These are phyloP conservation scores for Pygoscelis antarcticus DNA, from an alignment of 2,113 vertebrate species.

Conservation along the genomic window DNA sequence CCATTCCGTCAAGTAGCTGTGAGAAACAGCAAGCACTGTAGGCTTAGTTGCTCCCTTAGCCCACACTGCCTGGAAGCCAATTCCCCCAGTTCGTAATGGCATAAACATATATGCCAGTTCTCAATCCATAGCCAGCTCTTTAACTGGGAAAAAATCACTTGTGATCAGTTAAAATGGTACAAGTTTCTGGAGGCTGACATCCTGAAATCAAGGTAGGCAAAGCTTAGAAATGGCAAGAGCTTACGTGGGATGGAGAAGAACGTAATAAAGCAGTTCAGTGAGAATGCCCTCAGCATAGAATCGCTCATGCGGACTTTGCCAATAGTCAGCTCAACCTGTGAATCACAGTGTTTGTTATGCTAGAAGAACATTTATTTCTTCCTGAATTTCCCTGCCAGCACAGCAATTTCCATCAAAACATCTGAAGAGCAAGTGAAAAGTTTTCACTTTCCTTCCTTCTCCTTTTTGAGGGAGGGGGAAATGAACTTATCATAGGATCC, in stretches of 20 bases:
- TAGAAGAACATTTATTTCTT: not conserved
- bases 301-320: not conserved
- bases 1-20: rapidly evolving
- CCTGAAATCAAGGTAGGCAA: not conserved
- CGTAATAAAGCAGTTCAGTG: not conserved
- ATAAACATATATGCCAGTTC: rapidly evolving
- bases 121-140: not conserved
- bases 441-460: not conserved
- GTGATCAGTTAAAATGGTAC: not conserved
- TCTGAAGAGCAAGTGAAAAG: not conserved
- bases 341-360: not conserved
- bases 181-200: not conserved
- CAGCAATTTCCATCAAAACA: not conserved
- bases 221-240: not conserved
- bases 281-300: not conserved
- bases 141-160: not conserved
- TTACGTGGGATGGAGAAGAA: not conserved
- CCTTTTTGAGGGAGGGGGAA: not conserved
- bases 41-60: not conserved
- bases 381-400: not conserved
- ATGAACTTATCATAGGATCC: not conserved
- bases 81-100: not conserved
- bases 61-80: rapidly evolving
- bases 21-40: not conserved
- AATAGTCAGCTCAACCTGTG: not conserved